These are phyloP conservation scores for Macrophya alboannulata DNA, from an alignment of 2,888 invertebrate species.

Conservation along the genomic window DNA sequence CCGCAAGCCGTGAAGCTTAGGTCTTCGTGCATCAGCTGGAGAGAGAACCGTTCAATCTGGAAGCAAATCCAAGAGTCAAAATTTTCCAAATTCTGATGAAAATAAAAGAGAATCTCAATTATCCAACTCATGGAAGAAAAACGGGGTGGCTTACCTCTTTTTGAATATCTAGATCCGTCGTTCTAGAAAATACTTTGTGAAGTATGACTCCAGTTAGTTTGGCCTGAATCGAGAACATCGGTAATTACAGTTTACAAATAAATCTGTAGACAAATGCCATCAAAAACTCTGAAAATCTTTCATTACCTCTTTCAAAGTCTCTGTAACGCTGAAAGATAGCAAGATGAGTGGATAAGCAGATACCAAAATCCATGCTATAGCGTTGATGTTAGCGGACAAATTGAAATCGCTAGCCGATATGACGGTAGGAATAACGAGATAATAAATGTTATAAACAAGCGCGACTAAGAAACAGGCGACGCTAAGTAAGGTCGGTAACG, in stretches of 20 bases:
- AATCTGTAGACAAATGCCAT: background rate
- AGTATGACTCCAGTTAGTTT: background rate
- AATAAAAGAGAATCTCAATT: background rate
- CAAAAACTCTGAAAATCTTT: background rate
- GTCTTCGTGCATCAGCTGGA: background rate
- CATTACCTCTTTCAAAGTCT: background rate
- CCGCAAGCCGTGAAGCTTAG: background rate
- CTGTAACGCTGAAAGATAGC: background rate
- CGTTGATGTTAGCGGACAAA: background rate
- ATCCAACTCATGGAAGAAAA: background rate
- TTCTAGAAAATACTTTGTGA: slow-evolving; percentile 9
- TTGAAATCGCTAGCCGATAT: background rate
- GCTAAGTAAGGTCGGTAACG: background rate
- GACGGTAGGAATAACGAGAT: background rate
- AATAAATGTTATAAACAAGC: slow-evolving; percentile 19
- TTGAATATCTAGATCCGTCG: background rate
- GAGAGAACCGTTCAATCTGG: background rate
- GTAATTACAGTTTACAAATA: too few relatives aligned
- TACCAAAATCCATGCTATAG: background rate
- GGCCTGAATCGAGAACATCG: background rate
- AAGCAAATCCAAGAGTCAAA: background rate
- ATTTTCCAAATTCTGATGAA: background rate
- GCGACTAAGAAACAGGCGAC: background rate
- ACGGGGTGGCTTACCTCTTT: background rate
- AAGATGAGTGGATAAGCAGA: background rate